A percentile compares a stretch with the other conserved stretches of the same genome.
phyloP scores from a whole-genome alignment of 23 tunicate species.

The Corella eumyota region DNA sequence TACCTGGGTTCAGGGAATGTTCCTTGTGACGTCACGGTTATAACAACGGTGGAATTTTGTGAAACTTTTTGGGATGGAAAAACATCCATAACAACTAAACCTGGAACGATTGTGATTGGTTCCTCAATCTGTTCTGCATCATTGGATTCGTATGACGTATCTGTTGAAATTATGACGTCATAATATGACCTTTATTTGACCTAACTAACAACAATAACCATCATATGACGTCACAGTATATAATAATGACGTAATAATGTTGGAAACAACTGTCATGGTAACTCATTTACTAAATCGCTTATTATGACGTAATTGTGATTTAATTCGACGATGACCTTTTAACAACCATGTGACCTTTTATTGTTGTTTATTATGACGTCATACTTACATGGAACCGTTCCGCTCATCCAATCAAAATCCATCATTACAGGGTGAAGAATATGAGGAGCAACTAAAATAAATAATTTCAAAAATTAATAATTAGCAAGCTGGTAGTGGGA shows the following conservation, averaged over 20 bases:
- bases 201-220: too few species aligned
- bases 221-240: too few species aligned
- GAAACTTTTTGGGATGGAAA: conserved; percentile 21
- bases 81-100: conserved; percentile 38
- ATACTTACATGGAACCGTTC: conserved; percentile 48
- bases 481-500: not conserved
- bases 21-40: conserved; percentile 39
- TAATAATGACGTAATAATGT: too few species aligned
- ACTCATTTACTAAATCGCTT: too few species aligned
- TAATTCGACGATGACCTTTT: too few species aligned
- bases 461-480: not conserved
- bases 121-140: not conserved
- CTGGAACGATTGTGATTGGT: conserved; percentile 48
- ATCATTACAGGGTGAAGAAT: conserved; percentile 29
- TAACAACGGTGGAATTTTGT: conserved; percentile 28
- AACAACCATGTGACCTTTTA: too few species aligned
- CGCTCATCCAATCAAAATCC: conserved; percentile 61
- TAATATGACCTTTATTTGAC: too few species aligned
- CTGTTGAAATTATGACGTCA: too few species aligned
- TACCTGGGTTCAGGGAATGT: conserved; percentile 85
- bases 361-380: too few species aligned
- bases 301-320: too few species aligned
- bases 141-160: too few species aligned
- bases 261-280: too few species aligned
- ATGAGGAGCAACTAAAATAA: conserved; percentile 51